These are phyloP conservation scores for Piaya cayana DNA, from an alignment of 2,113 vertebrate genomes.

Conservation along the genomic window DNA sequence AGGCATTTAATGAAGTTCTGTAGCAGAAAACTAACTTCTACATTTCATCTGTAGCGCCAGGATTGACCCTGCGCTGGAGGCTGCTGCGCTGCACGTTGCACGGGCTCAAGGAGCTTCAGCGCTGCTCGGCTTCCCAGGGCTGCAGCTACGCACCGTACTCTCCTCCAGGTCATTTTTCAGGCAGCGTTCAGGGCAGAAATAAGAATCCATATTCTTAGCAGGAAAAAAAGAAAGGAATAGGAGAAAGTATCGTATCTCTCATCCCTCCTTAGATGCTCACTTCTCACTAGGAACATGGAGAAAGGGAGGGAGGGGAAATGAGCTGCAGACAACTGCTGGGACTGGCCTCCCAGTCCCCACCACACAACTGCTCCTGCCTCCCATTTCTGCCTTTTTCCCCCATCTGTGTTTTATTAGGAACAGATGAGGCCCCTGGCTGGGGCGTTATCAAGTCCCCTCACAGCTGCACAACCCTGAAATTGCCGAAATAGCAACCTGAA, in stretches of 20 bases:
- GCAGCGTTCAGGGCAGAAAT: neutral
- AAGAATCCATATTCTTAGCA: neutral
- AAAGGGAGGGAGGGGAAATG: neutral
- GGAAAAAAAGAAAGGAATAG: neutral
- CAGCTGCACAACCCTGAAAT: conserved; percentile 67
- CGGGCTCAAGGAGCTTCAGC: neutral
- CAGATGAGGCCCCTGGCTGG: conserved; percentile 64
- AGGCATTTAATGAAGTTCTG: neutral
- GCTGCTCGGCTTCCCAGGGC: neutral
- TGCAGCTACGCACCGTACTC: neutral
- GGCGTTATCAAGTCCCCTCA: neutral
- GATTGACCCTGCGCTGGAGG: neutral
- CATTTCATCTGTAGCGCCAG: accelerated
- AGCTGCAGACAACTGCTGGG: neutral
- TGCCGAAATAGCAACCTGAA: conserved; percentile 68
- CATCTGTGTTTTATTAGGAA: neutral
- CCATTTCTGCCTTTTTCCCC: neutral
- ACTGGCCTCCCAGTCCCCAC: neutral
- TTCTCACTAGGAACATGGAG: neutral
- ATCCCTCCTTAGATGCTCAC: neutral
- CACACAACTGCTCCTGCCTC: neutral
- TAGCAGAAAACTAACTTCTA: neutral
- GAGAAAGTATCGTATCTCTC: neutral
- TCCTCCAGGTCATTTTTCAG: neutral
- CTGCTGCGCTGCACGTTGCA: neutral